These are phyloP conservation scores for Rhinatrema bivittatum DNA, from an alignment of 2,797 vertebrate species.

Conservation along the genomic window DNA sequence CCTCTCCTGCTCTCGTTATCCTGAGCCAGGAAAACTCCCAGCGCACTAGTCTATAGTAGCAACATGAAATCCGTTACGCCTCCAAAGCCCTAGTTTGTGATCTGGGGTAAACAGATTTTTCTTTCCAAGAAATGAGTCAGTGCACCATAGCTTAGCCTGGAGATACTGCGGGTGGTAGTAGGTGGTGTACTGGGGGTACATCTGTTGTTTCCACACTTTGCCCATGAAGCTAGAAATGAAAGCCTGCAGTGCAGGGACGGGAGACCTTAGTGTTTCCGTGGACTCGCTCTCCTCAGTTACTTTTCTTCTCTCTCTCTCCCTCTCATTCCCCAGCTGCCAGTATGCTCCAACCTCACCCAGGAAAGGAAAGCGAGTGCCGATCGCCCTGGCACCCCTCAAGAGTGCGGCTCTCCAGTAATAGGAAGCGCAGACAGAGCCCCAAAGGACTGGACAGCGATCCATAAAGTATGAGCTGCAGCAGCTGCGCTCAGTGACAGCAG, in stretches of 20 bases:
- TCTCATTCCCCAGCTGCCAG: conserved; percentile 3
- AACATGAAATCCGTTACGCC: conserved; percentile 15
- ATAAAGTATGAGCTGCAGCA: conserved; percentile 12
- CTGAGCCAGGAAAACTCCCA: conserved; percentile 22
- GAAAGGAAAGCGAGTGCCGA: too few species aligned
- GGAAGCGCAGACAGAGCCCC: conserved; percentile 11
- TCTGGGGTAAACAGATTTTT: not conserved
- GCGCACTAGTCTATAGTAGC: conserved; percentile 36
- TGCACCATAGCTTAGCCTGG: conserved; percentile 65
- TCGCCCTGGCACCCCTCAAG: too few species aligned
- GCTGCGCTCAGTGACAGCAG: conserved; percentile 15
- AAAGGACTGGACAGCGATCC: conserved; percentile 16
- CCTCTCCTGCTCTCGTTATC: conserved; percentile 20
- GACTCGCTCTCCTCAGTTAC: conserved; percentile 17
- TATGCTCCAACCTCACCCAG: too few species aligned
- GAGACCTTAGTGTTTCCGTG: conserved; percentile 49
- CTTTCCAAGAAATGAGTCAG: conserved; percentile 3
- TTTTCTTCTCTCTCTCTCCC: conserved; percentile 34
- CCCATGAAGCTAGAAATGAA: conserved; percentile 72
- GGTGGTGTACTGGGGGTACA: conserved; percentile 81
- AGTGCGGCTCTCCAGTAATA: conserved; percentile 4
- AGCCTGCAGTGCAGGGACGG: conserved; percentile 54
- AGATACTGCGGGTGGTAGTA: conserved; percentile 80
- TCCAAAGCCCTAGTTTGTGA: conserved; percentile 6
- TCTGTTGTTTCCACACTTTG: conserved; percentile 79